A percentile compares a stretch with the other conserved stretches of the same genome.
Evolutionary conservation across 2,113 vertebrate species (phyloP).

Genomic region (Andinoacara biseriatus): DNA sequence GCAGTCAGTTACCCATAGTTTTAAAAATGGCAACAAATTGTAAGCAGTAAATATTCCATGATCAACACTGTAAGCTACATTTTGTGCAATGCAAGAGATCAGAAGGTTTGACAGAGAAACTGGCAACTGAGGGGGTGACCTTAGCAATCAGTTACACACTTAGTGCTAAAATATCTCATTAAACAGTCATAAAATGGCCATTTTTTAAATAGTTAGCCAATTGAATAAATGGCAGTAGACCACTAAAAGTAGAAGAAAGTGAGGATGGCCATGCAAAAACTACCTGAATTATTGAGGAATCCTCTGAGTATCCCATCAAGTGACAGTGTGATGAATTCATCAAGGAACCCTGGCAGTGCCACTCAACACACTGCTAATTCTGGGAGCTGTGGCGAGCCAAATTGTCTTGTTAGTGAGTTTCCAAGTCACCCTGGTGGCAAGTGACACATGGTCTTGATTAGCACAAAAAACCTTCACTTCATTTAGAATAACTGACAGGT

Average conservation of each 20-base stretch:
- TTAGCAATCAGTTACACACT: neutral
- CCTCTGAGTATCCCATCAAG: neutral
- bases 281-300: constrained; percentile 3
- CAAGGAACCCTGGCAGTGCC: constrained; percentile 8
- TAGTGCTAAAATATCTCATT: neutral
- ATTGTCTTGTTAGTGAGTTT: constrained; percentile 37
- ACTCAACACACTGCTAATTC: constrained; percentile 38
- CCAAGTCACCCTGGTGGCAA: constrained; percentile 23
- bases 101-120: neutral
- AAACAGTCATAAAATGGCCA: neutral
- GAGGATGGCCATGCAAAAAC: neutral
- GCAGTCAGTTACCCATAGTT: neutral
- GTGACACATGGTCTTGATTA: constrained; percentile 54
- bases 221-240: neutral
- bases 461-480: constrained; percentile 23
- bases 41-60: neutral
- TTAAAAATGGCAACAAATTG: neutral
- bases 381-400: constrained; percentile 29
- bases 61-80: neutral
- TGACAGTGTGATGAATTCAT: constrained; percentile 18
- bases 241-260: neutral
- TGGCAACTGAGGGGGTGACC: neutral
- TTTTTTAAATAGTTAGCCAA: neutral
- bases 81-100: neutral
- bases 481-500: constrained; percentile 26